Evolutionary conservation across 2,888 invertebrate species (phyloP).

Genomic region (Ecdyonurus torrentis): DNA sequence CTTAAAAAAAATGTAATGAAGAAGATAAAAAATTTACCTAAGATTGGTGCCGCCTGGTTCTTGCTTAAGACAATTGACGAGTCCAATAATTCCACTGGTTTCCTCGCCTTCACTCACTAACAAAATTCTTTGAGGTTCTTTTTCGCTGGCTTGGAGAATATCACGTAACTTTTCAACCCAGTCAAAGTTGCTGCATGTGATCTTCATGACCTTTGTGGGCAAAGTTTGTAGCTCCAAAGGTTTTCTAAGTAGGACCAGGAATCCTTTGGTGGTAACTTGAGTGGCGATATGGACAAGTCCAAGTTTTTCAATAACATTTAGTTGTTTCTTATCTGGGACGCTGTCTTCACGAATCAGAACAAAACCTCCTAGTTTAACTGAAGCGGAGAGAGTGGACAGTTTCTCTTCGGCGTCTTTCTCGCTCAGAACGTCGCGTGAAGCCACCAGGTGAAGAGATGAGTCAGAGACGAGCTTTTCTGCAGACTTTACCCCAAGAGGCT

Average conservation of each 20-base stretch:
- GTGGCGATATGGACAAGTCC: conserved; percentile 39
- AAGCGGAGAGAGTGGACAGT: conserved; percentile 38
- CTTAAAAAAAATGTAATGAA: background rate
- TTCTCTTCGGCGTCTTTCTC: conserved; percentile 16
- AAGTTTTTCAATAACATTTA: conserved; percentile 16
- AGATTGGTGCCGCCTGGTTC: conserved; percentile 71
- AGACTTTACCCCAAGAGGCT: conserved; percentile 45
- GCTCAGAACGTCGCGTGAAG: background rate
- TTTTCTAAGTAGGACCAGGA: conserved; percentile 50
- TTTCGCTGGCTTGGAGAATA: conserved; percentile 47
- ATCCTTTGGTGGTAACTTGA: conserved; percentile 44
- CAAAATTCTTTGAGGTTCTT: conserved; percentile 35
- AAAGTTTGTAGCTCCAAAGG: conserved; percentile 13
- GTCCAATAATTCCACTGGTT: conserved; percentile 63
- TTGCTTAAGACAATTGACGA: conserved; percentile 75
- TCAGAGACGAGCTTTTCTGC: conserved; percentile 24
- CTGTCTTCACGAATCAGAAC: conserved; percentile 48
- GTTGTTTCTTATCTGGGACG: conserved; percentile 17
- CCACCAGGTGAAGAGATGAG: background rate
- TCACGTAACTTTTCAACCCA: conserved; percentile 74
- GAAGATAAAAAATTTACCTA: conserved; percentile 33
- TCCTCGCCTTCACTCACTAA: conserved; percentile 51
- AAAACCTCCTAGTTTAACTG: conserved; percentile 51
- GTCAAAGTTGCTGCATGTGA: conserved; percentile 49
- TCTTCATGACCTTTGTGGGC: conserved; percentile 37